phyloP scores from a whole-genome alignment of 2,797 vertebrate species.

The Clarias fuscus region DNA sequence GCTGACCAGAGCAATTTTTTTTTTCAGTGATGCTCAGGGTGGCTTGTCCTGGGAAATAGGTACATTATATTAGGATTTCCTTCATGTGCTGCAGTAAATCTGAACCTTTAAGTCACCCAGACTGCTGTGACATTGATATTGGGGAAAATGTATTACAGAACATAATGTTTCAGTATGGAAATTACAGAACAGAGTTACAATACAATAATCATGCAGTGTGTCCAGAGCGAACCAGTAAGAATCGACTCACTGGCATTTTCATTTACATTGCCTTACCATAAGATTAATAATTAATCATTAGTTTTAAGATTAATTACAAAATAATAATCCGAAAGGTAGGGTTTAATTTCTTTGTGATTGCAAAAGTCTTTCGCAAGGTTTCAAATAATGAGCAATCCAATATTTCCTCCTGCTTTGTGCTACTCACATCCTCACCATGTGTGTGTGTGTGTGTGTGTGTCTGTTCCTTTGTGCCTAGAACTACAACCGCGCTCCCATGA shows the following conservation, averaged over 20 bases:
- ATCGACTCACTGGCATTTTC: background rate
- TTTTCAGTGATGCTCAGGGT: background rate
- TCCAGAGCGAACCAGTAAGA: background rate
- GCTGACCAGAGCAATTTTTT: background rate
- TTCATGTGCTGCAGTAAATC: background rate
- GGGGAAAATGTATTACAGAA: background rate
- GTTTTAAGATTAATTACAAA: background rate
- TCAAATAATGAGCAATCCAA: background rate
- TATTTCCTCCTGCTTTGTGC: background rate
- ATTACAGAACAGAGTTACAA: background rate
- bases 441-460: background rate
- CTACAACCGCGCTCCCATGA: constrained; percentile 85
- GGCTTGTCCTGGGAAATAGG: background rate
- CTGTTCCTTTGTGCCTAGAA: constrained; percentile 77
- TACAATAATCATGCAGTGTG: background rate
- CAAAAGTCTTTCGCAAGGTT: background rate
- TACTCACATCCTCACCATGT: background rate
- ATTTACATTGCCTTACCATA: no score
- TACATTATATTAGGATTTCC: no score
- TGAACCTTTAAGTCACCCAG: background rate
- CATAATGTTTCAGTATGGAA: background rate
- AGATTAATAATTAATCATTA: background rate
- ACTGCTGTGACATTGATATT: background rate
- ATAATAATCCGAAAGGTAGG: background rate
- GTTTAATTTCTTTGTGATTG: no score